Evolutionary conservation across 2,113 vertebrate species (phyloP), one percentile per base, ranked within the genome.

Genomic region (Pluvianellus socialis): DNA sequence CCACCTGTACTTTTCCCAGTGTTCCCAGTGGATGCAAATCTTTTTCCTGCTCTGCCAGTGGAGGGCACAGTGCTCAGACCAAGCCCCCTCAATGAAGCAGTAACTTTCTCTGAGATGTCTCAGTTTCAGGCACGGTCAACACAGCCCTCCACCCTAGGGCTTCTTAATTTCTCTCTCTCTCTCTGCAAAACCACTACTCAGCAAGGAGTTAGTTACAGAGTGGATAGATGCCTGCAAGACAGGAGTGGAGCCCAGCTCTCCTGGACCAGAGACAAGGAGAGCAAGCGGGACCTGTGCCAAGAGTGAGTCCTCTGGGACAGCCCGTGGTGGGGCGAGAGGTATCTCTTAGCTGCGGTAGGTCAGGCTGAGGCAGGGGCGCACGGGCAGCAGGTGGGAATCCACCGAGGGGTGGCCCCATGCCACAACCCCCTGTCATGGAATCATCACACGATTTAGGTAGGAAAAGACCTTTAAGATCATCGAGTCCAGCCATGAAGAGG

Each of bases 21-120:
- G 6, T 19, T 76, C 53, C 28, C 3, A 6, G 1, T 8, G 21
- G 38, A 23, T 30, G 16, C 18, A 50, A 27, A 63, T 30, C 12
- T 62, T 79, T 27, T 53, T 73, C 50, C 47, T 77, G 32, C 7
- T 55, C 75, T 35, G 32, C 28, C 52, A 42, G 13, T 13, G 50
- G 55, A 83, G 19, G 35, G 33, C 59, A 66, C 28, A 71, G 50
- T 0, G 0, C 22, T 70, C 32, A 28, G 63, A 72, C 19, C 35
- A 79, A 82, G 22, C 13, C 42, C 22, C 28, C 1, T 0, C 1
- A 0, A 50, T 28, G 35, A 89, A 42, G n/a, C 40, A 40, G 13
- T 32, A 65, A 68, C 33, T 79, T 62, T 40, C 33, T 90, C 33
- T 1, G 10, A 79, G 62, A 56, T 35, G 0, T 9, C 20, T n/a